phyloP scores from a whole-genome alignment of 2,113 vertebrate species.

The Tretioscincus oriximinensis region DNA sequence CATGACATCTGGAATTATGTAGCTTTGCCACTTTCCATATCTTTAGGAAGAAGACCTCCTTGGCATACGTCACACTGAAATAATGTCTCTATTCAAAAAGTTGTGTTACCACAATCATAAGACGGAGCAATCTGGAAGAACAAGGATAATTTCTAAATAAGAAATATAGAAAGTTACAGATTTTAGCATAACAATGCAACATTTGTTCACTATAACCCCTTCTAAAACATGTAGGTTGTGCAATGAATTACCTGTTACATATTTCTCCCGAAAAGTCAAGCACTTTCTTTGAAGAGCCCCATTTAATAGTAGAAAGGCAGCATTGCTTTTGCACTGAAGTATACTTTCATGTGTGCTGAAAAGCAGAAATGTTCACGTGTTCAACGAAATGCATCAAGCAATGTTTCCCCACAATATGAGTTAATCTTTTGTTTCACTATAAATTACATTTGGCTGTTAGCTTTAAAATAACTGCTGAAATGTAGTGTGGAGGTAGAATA shows the following conservation, averaged over 20 bases:
- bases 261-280: background rate
- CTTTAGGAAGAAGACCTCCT: conserved; percentile 48
- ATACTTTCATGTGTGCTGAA: conserved; percentile 13
- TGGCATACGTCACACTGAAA: conserved; percentile 66
- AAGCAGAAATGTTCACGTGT: conserved; percentile 40
- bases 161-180: background rate
- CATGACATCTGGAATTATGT: conserved; percentile 9
- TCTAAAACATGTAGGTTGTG: background rate
- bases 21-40: conserved; percentile 20
- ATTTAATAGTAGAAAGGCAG: background rate
- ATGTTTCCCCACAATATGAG: background rate
- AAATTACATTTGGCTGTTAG: conserved; percentile 20
- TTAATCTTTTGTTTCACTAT: conserved; percentile 22
- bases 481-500: background rate
- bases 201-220: background rate
- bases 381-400: conserved; percentile 22
- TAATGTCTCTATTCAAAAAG: conserved; percentile 57
- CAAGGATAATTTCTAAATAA: conserved; percentile 73
- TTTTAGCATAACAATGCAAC: background rate
- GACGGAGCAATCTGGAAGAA: conserved; percentile 67
- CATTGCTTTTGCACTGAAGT: background rate
- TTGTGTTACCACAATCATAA: conserved; percentile 72
- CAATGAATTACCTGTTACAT: background rate
- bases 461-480: conserved; percentile 23
- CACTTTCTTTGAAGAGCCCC: background rate